Evolutionary conservation across 2,888 invertebrate species (phyloP).

Genomic region (Noctua janthe): DNA sequence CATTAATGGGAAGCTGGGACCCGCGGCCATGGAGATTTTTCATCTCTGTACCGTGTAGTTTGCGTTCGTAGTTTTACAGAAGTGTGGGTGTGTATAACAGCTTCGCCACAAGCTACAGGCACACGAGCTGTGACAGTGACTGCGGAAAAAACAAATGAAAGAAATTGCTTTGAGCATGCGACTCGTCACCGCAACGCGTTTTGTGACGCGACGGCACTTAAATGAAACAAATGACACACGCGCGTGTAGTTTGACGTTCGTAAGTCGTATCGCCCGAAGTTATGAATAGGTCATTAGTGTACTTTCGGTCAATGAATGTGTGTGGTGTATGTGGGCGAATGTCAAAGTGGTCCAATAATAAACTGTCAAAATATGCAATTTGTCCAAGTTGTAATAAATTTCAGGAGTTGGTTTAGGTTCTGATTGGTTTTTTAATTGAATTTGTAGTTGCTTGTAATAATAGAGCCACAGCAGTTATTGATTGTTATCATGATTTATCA

Average conservation of each 20-base stretch:
- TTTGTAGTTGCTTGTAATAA: conserved; percentile 37
- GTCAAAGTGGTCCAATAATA: conserved; percentile 58
- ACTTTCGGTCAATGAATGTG: conserved; percentile 12
- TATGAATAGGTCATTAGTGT: neutral
- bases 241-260: neutral
- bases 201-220: neutral
- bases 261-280: neutral
- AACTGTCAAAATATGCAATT: conserved; percentile 60
- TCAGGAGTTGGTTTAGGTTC: conserved; percentile 32
- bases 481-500: conserved; percentile 45
- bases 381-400: conserved; percentile 50
- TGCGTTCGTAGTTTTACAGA: neutral
- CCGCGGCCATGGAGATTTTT: conserved; percentile 74
- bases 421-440: conserved; percentile 63
- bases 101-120: neutral
- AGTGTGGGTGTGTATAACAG: conserved; percentile 11
- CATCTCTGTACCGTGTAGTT: conserved; percentile 48
- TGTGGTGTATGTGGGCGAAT: conserved; percentile 56
- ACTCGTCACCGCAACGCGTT: neutral
- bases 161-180: neutral
- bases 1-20: conserved; percentile 77
- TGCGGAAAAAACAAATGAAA: neutral
- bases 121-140: neutral
- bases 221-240: neutral
- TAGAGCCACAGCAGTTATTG: conserved; percentile 4